Base-by-base conservation (phyloP, 2,888 invertebrate genomes). In the Apamea sordens region DNA sequence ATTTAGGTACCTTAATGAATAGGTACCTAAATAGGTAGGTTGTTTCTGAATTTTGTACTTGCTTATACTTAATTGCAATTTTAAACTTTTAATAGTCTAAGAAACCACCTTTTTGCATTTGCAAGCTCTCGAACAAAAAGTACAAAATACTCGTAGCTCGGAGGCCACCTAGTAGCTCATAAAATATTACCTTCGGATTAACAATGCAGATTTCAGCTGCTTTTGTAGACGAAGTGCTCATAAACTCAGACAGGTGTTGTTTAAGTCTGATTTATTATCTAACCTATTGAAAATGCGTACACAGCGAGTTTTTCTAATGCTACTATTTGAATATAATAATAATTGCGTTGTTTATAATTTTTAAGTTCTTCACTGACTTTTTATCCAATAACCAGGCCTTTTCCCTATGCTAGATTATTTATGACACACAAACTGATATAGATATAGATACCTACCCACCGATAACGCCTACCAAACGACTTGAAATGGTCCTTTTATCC, bases 121-220 rank as follows among this genome's bases (percentile, higher is more conserved):
- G 13, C 41, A 47, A 73, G 71, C 50, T 36, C 15, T 36, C 24
- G 7, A 79, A 18, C 73, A 72, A 82, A 76, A 79, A 70, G 59
- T 71, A 75, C 74, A 69, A 72, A 56, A 64, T 69, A 69, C 53
- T 50, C 2, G 61, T 41, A 56, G 28, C 32, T 47, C 24, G 44
- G 21, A 73, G 64, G 63, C 77, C 80, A 67, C 73, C 69, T 63
- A 65, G 65, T 70, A 74, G 56, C 53, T 73, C 85, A 76, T 87
- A 86, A 87, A 86, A 85, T 59, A 75, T 84, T 74, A 61, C 77
- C 82, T 86, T 86, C 64, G 44, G 21, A 79, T 86, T 50, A 80
- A 88, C 87, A 88, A 86, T 86, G 84, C 78, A 87, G 69, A 82
- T 86, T 86, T 72, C 61, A 84, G 79, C 56, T 65, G 79, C 72